Conservation (phyloP, 2,888 invertebrate genomes). For the Parascotia fuliginaria region DNA sequence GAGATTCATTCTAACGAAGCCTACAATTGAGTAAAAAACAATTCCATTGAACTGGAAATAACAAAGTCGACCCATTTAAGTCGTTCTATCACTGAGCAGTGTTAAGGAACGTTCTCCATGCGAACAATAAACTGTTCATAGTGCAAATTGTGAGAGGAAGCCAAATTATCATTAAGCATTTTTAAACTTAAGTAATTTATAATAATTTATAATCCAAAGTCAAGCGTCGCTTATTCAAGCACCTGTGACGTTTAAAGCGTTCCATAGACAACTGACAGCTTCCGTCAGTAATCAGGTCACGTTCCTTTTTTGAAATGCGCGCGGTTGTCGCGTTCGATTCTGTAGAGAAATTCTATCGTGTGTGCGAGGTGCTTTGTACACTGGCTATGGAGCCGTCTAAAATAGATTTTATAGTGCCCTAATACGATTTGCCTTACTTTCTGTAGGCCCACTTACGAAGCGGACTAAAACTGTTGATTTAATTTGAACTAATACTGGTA, state of each 20-base stretch:
- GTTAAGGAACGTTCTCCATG: constrained; percentile 61
- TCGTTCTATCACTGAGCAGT: constrained; percentile 60
- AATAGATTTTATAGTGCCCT: constrained; percentile 57
- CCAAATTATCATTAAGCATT: constrained; percentile 43
- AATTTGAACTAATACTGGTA: constrained; percentile 36
- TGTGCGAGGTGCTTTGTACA: constrained; percentile 41
- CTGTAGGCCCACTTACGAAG: constrained; percentile 23
- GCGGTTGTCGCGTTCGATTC: constrained; percentile 59
- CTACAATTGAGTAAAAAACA: constrained; percentile 53
- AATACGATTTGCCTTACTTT: constrained; percentile 34
- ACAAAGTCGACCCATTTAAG: constrained; percentile 58
- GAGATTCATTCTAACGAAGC: constrained; percentile 51
- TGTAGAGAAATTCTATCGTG: constrained; percentile 51
- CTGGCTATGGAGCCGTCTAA: constrained; percentile 42
- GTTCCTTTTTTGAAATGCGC: constrained; percentile 80
- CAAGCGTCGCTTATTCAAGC: constrained; percentile 23
- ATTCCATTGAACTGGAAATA: constrained; percentile 64
- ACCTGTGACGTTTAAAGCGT: constrained; percentile 66
- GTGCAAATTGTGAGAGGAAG: constrained; percentile 49
- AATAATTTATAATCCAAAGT: constrained; percentile 58
- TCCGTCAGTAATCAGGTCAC: constrained; percentile 84
- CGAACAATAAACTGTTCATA: constrained; percentile 69
- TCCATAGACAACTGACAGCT: constrained; percentile 73
- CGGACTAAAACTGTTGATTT: constrained; percentile 29
- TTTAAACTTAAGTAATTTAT: constrained; percentile 40